phyloP scores from a whole-genome alignment of 2,797 vertebrate genomes.

The Alfaro cultratus region DNA sequence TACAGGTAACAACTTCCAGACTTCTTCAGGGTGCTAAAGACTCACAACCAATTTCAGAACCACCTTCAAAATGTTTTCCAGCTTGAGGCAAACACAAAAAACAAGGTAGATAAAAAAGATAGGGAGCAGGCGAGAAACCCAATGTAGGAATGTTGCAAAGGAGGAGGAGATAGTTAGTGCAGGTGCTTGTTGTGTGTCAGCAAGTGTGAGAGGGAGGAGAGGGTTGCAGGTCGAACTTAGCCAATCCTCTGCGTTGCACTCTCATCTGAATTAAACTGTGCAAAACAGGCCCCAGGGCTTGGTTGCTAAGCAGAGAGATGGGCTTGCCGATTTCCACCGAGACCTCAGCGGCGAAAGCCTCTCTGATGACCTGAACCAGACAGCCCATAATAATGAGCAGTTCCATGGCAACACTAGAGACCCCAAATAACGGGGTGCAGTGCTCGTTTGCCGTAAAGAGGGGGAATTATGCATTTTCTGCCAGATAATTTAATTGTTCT shows the following conservation, averaged over 20 bases:
- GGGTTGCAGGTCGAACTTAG: constrained; percentile 50
- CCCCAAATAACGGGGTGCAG: constrained; percentile 67
- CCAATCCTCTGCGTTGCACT: constrained; percentile 80
- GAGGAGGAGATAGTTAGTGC: constrained; percentile 44
- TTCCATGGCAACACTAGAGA: constrained; percentile 71
- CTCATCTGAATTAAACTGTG: constrained; percentile 86
- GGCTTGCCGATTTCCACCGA: constrained; percentile 76
- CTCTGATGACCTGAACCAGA: constrained; percentile 80
- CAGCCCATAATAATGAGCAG: constrained; percentile 82
- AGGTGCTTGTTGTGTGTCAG: constrained; percentile 25
- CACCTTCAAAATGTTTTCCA: constrained; percentile 14
- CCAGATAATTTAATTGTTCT: constrained; percentile 72
- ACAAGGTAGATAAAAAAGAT: constrained; percentile 36
- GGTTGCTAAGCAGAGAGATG: constrained; percentile 87
- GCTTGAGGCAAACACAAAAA: constrained; percentile 24
- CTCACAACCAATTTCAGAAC: not conserved
- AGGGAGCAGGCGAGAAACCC: constrained; percentile 27
- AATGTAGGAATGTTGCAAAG: constrained; percentile 34
- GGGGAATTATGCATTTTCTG: constrained; percentile 70
- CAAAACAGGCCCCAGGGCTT: constrained; percentile 84
- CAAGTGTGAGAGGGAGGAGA: constrained; percentile 17
- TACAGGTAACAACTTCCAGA: not conserved
- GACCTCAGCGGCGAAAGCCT: constrained; percentile 71
- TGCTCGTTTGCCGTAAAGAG: constrained; percentile 64
- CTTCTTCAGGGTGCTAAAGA: constrained; percentile 9